Evolutionary conservation across 1,140 invertebrate genomes (phyloP).

Genomic region (Bradynema listronoti): DNA sequence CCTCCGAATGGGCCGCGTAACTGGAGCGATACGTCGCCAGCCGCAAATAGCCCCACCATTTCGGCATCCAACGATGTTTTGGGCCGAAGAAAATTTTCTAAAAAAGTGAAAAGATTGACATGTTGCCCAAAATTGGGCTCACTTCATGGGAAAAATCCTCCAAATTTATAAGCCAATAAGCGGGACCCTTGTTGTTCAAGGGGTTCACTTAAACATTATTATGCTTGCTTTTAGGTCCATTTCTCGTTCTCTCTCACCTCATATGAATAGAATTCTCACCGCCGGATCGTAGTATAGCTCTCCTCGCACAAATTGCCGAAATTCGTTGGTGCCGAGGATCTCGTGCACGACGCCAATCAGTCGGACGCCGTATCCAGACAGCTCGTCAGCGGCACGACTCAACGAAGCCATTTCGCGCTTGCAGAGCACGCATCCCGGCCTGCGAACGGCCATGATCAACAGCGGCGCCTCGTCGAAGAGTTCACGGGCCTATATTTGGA

Average conservation of each 20-base stretch:
- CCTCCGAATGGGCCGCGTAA: no score
- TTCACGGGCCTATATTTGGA: conserved; percentile 19
- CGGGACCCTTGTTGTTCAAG: neutral
- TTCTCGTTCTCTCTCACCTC: conserved; percentile 35
- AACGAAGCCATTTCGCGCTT: conserved; percentile 57
- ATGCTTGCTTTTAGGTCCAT: conserved; percentile 57
- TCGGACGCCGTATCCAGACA: conserved; percentile 54
- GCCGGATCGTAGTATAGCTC: conserved; percentile 58
- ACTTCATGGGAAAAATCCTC: no score
- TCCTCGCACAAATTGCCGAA: conserved; percentile 56
- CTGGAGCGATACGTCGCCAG: no score
- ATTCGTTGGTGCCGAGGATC: conserved; percentile 56
- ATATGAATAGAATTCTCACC: conserved; percentile 38
- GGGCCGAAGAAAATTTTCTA: no score
- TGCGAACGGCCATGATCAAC: conserved; percentile 23
- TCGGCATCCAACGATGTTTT: no score
- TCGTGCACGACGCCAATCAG: conserved; percentile 59
- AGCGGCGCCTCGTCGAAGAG: conserved; percentile 21
- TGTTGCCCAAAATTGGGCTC: no score
- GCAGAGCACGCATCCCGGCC: conserved; percentile 29
- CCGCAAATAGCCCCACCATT: no score
- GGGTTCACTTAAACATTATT: conserved; percentile 58
- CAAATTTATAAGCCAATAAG: no score
- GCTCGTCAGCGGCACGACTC: conserved; percentile 53
- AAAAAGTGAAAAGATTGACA: no score